Percentiles rank a stretch among this genome's conserved stretches.
Conservation (phyloP, 1,140 invertebrate genomes). For the Leptopilina boulardi region DNA sequence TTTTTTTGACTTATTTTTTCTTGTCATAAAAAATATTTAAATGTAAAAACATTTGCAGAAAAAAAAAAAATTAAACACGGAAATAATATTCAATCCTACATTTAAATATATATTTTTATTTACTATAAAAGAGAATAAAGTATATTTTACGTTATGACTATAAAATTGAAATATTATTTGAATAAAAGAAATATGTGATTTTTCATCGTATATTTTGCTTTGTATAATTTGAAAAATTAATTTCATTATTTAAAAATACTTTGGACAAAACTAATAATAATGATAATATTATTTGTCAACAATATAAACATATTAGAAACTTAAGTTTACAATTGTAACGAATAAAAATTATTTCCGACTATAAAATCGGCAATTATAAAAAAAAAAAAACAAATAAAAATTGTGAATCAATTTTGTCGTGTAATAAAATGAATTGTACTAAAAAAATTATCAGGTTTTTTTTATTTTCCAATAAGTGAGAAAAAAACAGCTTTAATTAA, state of each 20-base stretch:
- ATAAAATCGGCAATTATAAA: neutral
- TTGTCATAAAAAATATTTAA: neutral
- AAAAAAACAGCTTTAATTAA: neutral
- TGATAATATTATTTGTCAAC: too few species aligned
- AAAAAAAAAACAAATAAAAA: neutral
- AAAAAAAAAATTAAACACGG: neutral
- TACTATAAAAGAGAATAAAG: neutral
- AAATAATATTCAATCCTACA: neutral
- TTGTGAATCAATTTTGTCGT: neutral
- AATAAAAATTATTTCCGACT: neutral
- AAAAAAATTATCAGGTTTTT: neutral
- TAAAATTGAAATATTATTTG: neutral
- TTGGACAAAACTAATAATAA: too few species aligned
- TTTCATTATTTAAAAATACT: too few species aligned
- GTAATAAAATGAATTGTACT: neutral
- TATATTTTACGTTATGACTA: constrained; percentile 14
- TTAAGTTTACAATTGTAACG: neutral
- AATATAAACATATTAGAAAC: too few species aligned
- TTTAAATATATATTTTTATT: neutral
- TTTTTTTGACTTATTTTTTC: neutral
- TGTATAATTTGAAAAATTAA: too few species aligned
- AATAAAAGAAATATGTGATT: too few species aligned
- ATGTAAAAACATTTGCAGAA: too few species aligned
- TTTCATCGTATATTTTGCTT: too few species aligned
- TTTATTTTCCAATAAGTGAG: neutral